Evolutionary conservation across 2,888 invertebrate genomes (phyloP), one percentile per base, ranked within the genome.

Genomic region (Melanophora roralis): DNA sequence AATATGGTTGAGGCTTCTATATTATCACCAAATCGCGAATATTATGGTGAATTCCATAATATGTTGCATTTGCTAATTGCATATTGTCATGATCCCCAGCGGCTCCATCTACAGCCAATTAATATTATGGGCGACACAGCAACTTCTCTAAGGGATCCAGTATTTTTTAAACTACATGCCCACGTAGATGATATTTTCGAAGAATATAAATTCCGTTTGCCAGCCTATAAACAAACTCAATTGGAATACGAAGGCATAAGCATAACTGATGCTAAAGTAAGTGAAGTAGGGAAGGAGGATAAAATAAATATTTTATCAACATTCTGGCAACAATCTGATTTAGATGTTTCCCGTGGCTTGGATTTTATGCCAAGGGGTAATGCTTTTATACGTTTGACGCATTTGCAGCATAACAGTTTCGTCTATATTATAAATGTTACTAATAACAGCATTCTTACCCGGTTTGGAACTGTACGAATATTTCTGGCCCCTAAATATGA

Each of bases 121-220:
- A 93, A 94, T 47, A 94, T 95, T 27, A 96, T 96, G 92, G 96
- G 95, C 0, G 96, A 96, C 86, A 93, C 95, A 0, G 93, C 95
- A 0, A 96, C 96, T 0, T 95, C 96, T 0, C 96, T 96, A 96
- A 91, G 96, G 2, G 96, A 96, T 90, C 96, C 96, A 0, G 90
- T 94, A 14, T 96, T 96, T 91, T 96, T 96, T 90, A 93, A 95
- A 86, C 96, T 95, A 95, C 96, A 96, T 86, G 92, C 94, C 0
- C 94, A 93, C 87, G 91, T 96, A 23, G 95, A 96, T 84, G 94
- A 95, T 83, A 90, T 96, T 23, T 96, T 96, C 91, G 92, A 93
- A 83, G 91, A 93, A 82, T 93, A 94, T 89, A 96, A 96, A 89
- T 91, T 91, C 78, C 93, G 93, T 14, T 90, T 96, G 34, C 91